Percentiles rank a stretch among this genome's conserved stretches.
phyloP scores from a whole-genome alignment of 92 coral and sea anemone species.

The Phenganax stokvisi region DNA sequence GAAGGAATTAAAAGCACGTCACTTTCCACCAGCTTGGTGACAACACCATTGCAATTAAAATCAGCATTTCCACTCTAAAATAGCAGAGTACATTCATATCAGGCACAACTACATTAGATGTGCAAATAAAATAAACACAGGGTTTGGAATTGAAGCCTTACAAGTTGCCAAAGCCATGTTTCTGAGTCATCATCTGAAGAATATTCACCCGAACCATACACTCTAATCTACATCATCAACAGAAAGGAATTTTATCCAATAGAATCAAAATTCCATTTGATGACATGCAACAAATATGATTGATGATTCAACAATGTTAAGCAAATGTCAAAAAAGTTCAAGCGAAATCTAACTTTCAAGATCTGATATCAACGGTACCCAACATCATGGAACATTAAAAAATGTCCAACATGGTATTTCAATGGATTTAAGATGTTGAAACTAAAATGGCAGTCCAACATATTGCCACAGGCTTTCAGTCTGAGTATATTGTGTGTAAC shows the following conservation, averaged over 20 bases:
- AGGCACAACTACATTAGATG: neutral
- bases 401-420: too few relatives aligned
- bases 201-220: slow-evolving; percentile 89
- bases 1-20: slow-evolving; percentile 73
- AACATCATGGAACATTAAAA: too few relatives aligned
- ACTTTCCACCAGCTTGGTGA: slow-evolving; percentile 57
- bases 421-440: too few relatives aligned
- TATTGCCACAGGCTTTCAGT: too few relatives aligned
- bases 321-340: neutral
- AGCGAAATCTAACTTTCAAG: neutral
- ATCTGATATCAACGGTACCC: too few relatives aligned
- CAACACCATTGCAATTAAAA: slow-evolving; percentile 56
- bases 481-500: too few relatives aligned
- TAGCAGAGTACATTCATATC: neutral
- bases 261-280: too few relatives aligned
- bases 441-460: too few relatives aligned
- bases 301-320: neutral
- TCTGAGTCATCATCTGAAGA: slow-evolving; percentile 69
- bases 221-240: slow-evolving; percentile 49
- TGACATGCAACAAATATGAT: neutral
- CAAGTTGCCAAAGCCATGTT: slow-evolving; percentile 92
- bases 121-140: neutral
- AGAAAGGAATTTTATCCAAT: neutral
- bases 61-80: slow-evolving; percentile 73
- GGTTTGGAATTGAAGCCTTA: slow-evolving; percentile 25